Evolutionary conservation across 2,113 vertebrate species (phyloP), one percentile per base, ranked within the genome.

Genomic region (Sclerurus mexicanus): DNA sequence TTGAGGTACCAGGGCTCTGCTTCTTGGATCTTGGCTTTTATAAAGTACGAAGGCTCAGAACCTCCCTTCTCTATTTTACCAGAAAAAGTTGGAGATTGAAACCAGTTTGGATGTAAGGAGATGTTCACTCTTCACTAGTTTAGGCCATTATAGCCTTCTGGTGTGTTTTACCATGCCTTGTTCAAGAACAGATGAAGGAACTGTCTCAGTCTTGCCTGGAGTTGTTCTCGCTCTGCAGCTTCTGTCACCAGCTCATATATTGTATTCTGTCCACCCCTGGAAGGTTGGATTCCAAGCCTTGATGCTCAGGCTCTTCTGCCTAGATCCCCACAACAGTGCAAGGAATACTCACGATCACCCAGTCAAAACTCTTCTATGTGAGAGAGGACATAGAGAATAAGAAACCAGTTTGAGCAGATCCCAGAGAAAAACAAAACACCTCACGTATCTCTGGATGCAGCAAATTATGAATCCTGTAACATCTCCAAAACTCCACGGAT

Each of bases 1-100:
- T 71, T 81, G 37, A 75, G 52, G 18, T 52, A 64, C 9, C 0
- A 0, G 10, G 16, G 22, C 5, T 50, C 20, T 6, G 3, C 52
- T 69, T 58, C 28, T 23, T 14, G 4, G 42, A 23, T 19, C 27
- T 77, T 55, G 63, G 28, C 17, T 90, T 17, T 30, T 83, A 49
- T 66, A 16, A 91, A 44, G 20, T 8, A 73, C 16, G 10, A 22
- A 92, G 24, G 25, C 27, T 81, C 23, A 71, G 56, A 89, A 39
- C 39, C 10, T 62, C 18, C 27, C 10, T 66, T 40, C n/a, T 47
- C 60, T 59, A 5, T 68, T 84, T 77, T 31, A 63, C 22, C 50
- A 71, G 56, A 84, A 80, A 56, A 58, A 68, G 10, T 0, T 42
- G 30, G 37, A 86, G 23, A 30, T 90, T 84, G 59, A 83, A 88